Evolutionary conservation across 2,113 vertebrate genomes (phyloP).

Genomic region (Eolophus roseicapilla): DNA sequence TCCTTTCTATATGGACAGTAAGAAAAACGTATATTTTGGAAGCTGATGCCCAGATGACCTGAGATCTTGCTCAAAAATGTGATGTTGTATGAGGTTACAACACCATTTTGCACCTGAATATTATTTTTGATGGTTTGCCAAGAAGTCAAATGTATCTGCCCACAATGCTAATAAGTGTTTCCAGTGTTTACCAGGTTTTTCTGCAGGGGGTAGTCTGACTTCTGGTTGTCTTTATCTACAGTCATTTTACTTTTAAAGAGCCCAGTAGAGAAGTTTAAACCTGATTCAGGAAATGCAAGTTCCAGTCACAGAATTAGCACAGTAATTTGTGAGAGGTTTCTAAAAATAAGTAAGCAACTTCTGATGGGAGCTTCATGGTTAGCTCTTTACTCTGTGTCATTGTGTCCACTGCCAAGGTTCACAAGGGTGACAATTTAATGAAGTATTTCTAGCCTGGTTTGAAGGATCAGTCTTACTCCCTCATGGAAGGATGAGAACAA

Average conservation of each 20-base stretch:
- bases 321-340: neutral
- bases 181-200: neutral
- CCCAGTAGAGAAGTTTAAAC: neutral
- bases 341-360: neutral
- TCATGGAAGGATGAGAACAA: neutral
- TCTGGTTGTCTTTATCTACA: neutral
- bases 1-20: neutral
- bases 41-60: neutral
- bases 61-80: neutral
- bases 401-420: neutral
- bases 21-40: neutral
- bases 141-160: neutral
- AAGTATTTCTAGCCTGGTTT: neutral
- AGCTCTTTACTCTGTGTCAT: neutral
- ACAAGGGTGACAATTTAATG: neutral
- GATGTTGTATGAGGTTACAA: neutral
- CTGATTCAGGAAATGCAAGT: neutral
- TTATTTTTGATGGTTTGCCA: neutral
- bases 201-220: neutral
- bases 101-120: neutral
- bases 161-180: neutral
- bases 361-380: neutral
- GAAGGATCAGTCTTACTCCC: neutral
- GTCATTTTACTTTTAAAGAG: neutral
- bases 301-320: neutral